phyloP scores from a whole-genome alignment of 2,797 vertebrate genomes.

The Sternotherus odoratus region DNA sequence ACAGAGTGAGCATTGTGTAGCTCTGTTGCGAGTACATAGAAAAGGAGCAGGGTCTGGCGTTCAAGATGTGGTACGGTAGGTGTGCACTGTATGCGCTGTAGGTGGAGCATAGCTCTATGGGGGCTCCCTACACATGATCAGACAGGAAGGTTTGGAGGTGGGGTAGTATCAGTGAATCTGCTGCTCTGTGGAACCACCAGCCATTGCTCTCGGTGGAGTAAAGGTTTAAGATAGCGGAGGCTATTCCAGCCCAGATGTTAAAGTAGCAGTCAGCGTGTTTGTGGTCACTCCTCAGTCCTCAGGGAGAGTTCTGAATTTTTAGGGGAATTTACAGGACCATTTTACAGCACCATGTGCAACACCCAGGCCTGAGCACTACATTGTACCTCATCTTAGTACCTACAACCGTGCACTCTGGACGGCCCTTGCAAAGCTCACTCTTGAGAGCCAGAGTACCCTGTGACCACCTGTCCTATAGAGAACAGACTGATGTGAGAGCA shows the following conservation, averaged over 20 bases:
- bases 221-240: neutral
- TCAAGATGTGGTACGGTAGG: neutral
- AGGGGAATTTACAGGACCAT: neutral
- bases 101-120: neutral
- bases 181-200: neutral
- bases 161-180: neutral
- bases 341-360: neutral
- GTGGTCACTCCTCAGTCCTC: neutral
- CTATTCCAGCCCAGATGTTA: neutral
- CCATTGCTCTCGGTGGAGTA: neutral
- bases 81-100: neutral
- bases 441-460: neutral
- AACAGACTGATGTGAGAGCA: conserved; percentile 41
- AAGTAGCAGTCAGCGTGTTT: neutral
- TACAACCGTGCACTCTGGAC: neutral
- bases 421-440: neutral
- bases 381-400: neutral
- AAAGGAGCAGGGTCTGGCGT: neutral
- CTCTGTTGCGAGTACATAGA: neutral
- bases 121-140: neutral
- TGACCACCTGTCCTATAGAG: conserved; percentile 21
- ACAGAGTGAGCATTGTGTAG: fast-evolving
- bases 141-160: neutral
- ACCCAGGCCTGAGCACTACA: neutral
- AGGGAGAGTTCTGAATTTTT: neutral